Base-by-base conservation (phyloP, 2,113 vertebrate species). In the Calypte anna region DNA sequence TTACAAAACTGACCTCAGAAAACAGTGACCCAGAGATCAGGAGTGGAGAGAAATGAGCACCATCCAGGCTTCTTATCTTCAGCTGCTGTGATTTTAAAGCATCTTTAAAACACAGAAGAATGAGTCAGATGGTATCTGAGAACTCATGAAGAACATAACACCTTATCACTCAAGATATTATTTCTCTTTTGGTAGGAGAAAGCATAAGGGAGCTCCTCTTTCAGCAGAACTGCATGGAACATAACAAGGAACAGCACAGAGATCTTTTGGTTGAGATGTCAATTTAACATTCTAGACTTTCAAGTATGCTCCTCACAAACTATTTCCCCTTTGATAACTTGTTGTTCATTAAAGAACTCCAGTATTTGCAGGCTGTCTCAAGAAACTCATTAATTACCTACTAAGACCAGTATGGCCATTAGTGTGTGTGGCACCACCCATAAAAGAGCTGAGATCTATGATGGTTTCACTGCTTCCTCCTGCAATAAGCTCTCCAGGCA, bases 351-450 rank as follows among this genome's bases (percentile, higher is more conserved):
- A 54, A 83, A 74, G 73, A 36, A 7, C 27, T 81, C 15, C 54
- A 84, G 4, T 63, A 91, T 84, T 82, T 89, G 77, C 73, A 68
- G 74, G 23, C 27, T 51, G 38, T 72, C 50, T 91, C 69, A 72
- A 57, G 87, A 92, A 79, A 25, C 66, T 78, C 90, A 89, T 82
- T 94, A 95, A 87, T 95, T 44, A 68, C 48, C 87, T 85, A 40
- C 69, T 90, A 54, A 84, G 76, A 82, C 23, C 44, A 50, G 14
- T 3, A 7, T 18, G 9, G 46, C 78, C 76, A 87, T 93, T 85
- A 73, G 40, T 22, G 72, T 50, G 66, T 38, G 78, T 11, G 58
- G 74, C 57, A 87, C 21, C 84, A 72, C 50, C 66, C 55, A 20
- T 12, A 87, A 30, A 1, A 1, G 66, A 82, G 70, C 82, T 76